A percentile compares a stretch with the other conserved stretches of the same genome.
These are phyloP conservation scores for Characodon lateralis DNA, from an alignment of 2,797 vertebrate species.

Conservation along the genomic window DNA sequence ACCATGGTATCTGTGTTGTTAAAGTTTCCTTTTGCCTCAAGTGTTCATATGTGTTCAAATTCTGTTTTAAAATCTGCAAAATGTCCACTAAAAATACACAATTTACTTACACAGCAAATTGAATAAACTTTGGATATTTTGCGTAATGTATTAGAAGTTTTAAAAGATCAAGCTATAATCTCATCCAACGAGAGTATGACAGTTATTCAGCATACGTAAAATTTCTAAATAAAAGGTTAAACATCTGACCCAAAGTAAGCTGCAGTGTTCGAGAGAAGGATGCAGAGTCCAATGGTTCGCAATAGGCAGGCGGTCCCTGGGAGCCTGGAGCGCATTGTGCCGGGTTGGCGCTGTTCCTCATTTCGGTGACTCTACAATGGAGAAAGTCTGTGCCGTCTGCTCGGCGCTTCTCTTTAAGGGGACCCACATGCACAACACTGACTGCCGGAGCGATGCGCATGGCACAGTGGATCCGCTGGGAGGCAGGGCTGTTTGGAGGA, in stretches of 20 bases:
- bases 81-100: not conserved
- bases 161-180: not conserved
- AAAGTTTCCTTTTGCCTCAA: not conserved
- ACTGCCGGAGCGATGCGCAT: conserved; percentile 56
- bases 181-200: conserved; percentile 2
- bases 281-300: conserved; percentile 83
- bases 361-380: conserved; percentile 82
- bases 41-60: not conserved
- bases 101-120: not conserved
- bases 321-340: conserved; percentile 90
- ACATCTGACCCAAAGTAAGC: conserved; percentile 84
- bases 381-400: conserved; percentile 76
- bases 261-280: conserved; percentile 81
- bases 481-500: conserved; percentile 65
- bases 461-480: conserved; percentile 58
- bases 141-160: conserved; percentile 47
- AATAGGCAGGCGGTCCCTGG: conserved; percentile 84
- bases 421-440: conserved; percentile 60
- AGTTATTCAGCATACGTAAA: conserved; percentile 1
- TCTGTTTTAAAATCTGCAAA: not conserved
- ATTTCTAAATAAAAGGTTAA: conserved; percentile 11
- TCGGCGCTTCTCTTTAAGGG: conserved; percentile 79
- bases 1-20: not conserved
- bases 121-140: not conserved
- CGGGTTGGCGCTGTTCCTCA: conserved; percentile 85